Percentiles rank a stretch among this genome's conserved stretches.
phyloP scores from a whole-genome alignment of 1,140 invertebrate genomes.

The Pogonomyrmex californicus region DNA sequence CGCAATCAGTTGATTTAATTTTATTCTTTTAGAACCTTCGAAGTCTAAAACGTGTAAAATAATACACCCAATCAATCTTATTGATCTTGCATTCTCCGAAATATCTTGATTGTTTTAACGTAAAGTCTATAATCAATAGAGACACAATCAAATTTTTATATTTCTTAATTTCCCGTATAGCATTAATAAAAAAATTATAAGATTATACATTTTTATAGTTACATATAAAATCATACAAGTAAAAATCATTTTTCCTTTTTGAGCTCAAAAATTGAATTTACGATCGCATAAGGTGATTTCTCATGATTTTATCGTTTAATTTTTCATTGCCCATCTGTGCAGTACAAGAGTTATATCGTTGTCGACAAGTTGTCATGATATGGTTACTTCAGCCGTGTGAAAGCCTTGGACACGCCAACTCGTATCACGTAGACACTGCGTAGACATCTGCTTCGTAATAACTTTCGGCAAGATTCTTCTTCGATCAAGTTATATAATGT shows the following conservation, averaged over 20 bases:
- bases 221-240: background rate
- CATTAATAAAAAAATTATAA: background rate
- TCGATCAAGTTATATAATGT: constrained; percentile 12
- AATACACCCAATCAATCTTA: background rate
- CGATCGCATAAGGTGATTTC: background rate
- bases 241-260: background rate
- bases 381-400: constrained; percentile 23
- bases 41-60: background rate
- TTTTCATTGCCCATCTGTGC: background rate
- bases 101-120: background rate
- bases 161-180: background rate
- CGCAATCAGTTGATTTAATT: background rate
- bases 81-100: background rate
- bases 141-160: background rate
- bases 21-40: background rate
- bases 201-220: background rate
- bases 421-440: constrained; percentile 7
- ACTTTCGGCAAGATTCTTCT: constrained; percentile 26
- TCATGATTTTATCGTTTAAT: background rate
- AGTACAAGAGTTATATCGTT: constrained; percentile 16
- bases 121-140: background rate
- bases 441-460: constrained; percentile 25
- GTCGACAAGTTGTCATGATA: constrained; percentile 52
- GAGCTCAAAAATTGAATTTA: background rate
- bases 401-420: constrained; percentile 36